A percentile compares a stretch with the other conserved stretches of the same genome.
Conservation (phyloP, 2,888 invertebrate genomes). For the Metallyticus violacea region DNA sequence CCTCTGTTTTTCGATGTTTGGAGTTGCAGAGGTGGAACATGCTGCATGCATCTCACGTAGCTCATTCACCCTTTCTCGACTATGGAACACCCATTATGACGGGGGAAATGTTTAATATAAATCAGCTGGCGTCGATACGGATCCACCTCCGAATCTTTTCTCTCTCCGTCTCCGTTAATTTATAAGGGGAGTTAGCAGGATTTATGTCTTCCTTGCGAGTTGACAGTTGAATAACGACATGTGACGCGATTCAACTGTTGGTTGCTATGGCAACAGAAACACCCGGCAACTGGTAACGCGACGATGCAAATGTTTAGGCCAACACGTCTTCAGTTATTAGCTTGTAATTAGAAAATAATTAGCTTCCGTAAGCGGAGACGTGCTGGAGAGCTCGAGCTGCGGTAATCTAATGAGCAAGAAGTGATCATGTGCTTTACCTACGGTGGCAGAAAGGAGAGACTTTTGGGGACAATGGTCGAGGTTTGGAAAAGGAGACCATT, state of each 20-base stretch:
- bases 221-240: conserved; percentile 15
- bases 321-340: conserved; percentile 33
- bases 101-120: neutral
- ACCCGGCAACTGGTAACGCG: too few species aligned
- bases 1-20: neutral
- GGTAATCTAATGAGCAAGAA: neutral
- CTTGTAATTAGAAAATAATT: conserved; percentile 34
- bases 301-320: conserved; percentile 32
- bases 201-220: neutral
- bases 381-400: neutral
- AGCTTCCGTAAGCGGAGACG: conserved; percentile 31
- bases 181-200: neutral
- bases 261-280: conserved; percentile 7
- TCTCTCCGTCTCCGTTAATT: neutral
- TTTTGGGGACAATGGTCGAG: neutral
- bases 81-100: neutral
- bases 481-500: neutral
- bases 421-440: neutral
- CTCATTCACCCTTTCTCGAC: neutral
- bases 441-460: neutral
- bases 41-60: neutral
- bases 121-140: neutral
- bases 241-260: conserved; percentile 3
- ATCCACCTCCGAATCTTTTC: neutral
- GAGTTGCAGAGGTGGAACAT: neutral